Conservation (phyloP, 2,113 vertebrate genomes). For the Cyanoramphus novaezelandiae region DNA sequence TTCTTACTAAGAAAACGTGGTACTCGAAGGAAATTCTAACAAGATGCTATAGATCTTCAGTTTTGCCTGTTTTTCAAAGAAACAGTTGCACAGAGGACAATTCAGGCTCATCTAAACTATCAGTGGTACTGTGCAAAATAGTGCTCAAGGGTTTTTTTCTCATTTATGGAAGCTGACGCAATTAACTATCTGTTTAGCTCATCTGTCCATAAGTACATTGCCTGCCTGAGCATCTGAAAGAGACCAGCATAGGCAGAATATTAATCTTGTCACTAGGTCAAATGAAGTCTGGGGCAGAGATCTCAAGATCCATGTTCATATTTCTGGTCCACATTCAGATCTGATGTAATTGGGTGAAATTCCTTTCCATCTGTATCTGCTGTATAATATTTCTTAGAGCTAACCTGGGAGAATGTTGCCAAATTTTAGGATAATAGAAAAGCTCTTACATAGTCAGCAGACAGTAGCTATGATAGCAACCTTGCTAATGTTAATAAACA, state of each 20-base stretch:
- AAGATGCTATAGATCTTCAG: background rate
- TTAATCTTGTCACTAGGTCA: constrained; percentile 23
- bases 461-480: background rate
- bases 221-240: background rate
- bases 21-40: background rate
- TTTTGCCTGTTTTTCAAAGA: background rate
- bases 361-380: constrained; percentile 9
- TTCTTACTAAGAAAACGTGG: background rate
- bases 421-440: constrained; percentile 34
- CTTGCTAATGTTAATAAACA: background rate
- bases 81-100: background rate
- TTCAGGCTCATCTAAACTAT: background rate
- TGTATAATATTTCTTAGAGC: constrained; percentile 35
- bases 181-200: constrained; percentile 27
- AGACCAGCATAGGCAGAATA: background rate
- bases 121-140: background rate
- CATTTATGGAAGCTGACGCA: constrained; percentile 12
- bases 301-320: constrained; percentile 14
- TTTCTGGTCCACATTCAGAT: constrained; percentile 22
- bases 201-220: background rate
- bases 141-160: background rate
- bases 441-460: background rate
- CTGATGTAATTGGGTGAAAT: constrained; percentile 27
- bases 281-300: background rate
- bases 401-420: constrained; percentile 1